A percentile compares a stretch with the other conserved stretches of the same genome.
Evolutionary conservation across 23 tunicate species (phyloP).

Genomic region (Botrylloides violaceus): DNA sequence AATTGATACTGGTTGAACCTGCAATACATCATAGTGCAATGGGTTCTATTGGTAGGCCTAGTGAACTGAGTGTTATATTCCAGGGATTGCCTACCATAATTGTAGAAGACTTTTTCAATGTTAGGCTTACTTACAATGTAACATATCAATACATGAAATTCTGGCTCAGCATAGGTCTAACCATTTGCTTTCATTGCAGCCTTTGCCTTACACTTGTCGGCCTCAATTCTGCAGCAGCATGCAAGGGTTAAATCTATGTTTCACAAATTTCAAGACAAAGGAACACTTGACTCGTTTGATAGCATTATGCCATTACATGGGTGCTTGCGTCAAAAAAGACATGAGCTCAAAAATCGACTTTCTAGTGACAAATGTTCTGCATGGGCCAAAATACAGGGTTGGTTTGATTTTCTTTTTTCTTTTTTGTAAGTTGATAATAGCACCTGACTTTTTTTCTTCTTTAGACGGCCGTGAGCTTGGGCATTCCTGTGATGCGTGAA

Average conservation of each 20-base stretch:
- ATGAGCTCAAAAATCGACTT: slow-evolving; percentile 79
- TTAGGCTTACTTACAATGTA: no score
- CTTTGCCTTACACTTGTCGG: slow-evolving; percentile 74
- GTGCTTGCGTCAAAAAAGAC: slow-evolving; percentile 78
- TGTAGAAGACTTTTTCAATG: no score
- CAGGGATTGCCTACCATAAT: no score
- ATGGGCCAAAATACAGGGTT: slow-evolving; percentile 85
- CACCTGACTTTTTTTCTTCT: neutral
- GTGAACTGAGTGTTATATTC: no score
- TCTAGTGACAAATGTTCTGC: slow-evolving; percentile 57
- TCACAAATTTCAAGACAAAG: slow-evolving; percentile 77
- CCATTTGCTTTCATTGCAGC: no score
- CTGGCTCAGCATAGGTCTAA: no score
- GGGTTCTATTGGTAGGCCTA: no score
- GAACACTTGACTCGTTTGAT: slow-evolving; percentile 75
- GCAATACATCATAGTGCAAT: no score
- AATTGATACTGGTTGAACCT: no score
- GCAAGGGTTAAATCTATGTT: slow-evolving; percentile 82
- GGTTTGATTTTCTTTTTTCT: neutral
- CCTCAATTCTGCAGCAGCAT: slow-evolving; percentile 80
- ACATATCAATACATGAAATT: no score
- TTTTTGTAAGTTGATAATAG: neutral
- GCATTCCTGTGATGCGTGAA: slow-evolving; percentile 78
- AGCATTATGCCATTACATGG: slow-evolving; percentile 89
- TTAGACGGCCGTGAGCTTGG: slow-evolving; percentile 87